Base-by-base conservation (phyloP, 2,113 vertebrate genomes). In the Eublepharis macularius region DNA sequence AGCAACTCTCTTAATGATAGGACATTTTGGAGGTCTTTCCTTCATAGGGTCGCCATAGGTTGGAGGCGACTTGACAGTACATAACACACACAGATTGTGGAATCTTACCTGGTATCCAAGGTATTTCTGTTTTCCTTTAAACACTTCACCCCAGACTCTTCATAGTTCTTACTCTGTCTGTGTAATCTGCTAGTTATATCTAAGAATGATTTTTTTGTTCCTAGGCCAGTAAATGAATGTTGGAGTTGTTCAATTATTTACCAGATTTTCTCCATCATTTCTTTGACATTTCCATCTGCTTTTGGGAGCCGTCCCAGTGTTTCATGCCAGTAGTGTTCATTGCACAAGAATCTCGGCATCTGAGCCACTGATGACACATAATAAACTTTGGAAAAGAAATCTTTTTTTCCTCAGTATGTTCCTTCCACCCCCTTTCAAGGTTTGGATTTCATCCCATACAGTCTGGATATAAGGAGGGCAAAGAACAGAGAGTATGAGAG, bases 271-370 rank as follows among this genome's bases (percentile, higher is more conserved):
- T 93, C 91, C 89, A 91, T 92, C 84, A 93, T 93, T 92, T 92
- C 85, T 93, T 81, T 94, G 94, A 95, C 94, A 90, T 93, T 93
- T 94, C 92, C 90, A 90, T 94, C 94, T 94, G 93, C 82, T 87
- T 94, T 94, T 94, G 92, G 92, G 86, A 92, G 74, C 36, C 84
- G 87, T 94, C 92, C 93, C 93, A 94, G 54, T 92, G 14, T 83
- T 86, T 93, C 81, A 80, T 93, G 94, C 88, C 88, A 93, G 89
- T 94, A 92, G 93, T 94, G 90, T 94, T 95, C 91, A 93, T 92
- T 92, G 94, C 93, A 92, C 94, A 87, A 90, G 54, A 80, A 92
- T 93, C 91, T 95, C 92, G 94, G 92, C 92, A 81, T 92, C 88
- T 86, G 91, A 93, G 83, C n/a, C 41, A 87, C 54, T 90, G 90